Conservation (phyloP, 2,113 vertebrate genomes). For the Campylomormyrus numenius region DNA sequence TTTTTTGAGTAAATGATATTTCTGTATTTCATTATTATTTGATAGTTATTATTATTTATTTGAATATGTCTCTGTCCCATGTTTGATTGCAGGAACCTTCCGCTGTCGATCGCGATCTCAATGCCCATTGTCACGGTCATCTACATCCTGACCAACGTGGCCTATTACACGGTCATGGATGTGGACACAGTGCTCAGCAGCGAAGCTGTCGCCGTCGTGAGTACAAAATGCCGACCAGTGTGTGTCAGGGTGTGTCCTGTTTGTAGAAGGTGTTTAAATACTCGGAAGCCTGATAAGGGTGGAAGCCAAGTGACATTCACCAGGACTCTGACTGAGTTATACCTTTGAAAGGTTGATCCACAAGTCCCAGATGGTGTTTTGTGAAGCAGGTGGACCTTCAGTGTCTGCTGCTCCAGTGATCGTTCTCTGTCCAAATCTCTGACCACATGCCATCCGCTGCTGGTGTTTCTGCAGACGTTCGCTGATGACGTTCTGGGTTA, state of each 20-base stretch:
- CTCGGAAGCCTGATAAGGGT: neutral
- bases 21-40: neutral
- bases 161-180: conserved; percentile 67
- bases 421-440: neutral
- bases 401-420: neutral
- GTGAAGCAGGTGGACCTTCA: neutral
- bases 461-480: conserved; percentile 58
- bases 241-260: neutral
- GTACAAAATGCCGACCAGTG: conserved; percentile 14
- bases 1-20: neutral
- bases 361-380: neutral
- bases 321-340: neutral
- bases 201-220: conserved; percentile 72
- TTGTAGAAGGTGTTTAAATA: neutral
- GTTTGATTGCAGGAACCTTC: conserved; percentile 58
- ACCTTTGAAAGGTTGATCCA: neutral
- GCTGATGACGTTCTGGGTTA: conserved; percentile 65
- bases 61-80: neutral
- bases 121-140: conserved; percentile 73
- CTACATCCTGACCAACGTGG: conserved; percentile 71
- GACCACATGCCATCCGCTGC: neutral
- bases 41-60: neutral
- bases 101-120: conserved; percentile 68
- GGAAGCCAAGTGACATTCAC: neutral
- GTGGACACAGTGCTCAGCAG: conserved; percentile 55